These are phyloP conservation scores for Aleadryas rufinucha DNA, from an alignment of 2,113 vertebrate genomes.

Conservation along the genomic window DNA sequence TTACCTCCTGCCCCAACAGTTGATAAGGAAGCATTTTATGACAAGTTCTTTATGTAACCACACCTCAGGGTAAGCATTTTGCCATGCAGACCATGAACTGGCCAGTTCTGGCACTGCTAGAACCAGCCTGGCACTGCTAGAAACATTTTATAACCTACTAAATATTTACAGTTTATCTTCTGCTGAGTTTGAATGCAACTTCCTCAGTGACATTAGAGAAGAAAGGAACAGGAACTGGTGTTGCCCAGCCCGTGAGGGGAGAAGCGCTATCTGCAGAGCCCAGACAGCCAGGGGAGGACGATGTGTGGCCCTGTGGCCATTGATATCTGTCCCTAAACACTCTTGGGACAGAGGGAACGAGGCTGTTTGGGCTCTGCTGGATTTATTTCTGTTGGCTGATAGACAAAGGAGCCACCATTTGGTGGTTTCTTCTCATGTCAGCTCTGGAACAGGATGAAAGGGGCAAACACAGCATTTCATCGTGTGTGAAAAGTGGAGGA, in stretches of 20 bases:
- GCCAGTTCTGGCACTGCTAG: no score
- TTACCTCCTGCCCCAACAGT: not conserved
- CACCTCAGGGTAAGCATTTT: not conserved
- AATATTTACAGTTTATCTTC: not conserved
- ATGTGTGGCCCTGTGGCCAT: not conserved
- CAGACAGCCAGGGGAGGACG: not conserved
- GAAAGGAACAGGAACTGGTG: not conserved
- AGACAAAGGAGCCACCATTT: not conserved
- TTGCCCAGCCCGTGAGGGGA: not conserved
- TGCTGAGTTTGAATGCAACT: not conserved
- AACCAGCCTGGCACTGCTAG: not conserved
- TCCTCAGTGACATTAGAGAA: not conserved
- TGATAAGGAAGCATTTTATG: not conserved
- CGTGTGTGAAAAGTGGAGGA: not conserved
- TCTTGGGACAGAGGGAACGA: not conserved
- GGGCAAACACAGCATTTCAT: not conserved
- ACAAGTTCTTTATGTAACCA: not conserved
- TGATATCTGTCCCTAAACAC: not conserved
- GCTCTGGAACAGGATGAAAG: constrained; percentile 16
- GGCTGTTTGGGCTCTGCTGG: not conserved
- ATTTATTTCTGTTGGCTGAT: not conserved
- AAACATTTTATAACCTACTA: not conserved
- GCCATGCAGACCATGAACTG: not conserved
- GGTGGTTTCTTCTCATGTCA: not conserved
- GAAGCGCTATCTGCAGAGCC: not conserved